Evolutionary conservation across 2,888 invertebrate species (phyloP).

Genomic region (Torymus tubicola): DNA sequence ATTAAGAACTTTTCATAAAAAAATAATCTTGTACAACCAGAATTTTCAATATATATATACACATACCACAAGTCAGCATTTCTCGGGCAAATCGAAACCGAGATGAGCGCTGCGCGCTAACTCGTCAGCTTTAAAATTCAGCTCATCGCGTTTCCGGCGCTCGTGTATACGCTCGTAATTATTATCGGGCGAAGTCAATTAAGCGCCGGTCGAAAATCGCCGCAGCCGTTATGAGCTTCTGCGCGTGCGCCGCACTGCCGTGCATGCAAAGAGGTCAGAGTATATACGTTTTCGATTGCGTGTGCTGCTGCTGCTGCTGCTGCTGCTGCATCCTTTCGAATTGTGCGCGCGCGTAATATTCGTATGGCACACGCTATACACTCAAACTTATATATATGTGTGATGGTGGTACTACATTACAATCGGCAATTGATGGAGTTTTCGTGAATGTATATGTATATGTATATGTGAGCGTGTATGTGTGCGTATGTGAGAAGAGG

Average conservation of each 20-base stretch:
- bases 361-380: constrained; percentile 13
- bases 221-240: constrained; percentile 19
- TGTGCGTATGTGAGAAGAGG: neutral
- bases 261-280: constrained; percentile 29
- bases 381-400: neutral
- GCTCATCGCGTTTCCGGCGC: constrained; percentile 12
- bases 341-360: constrained; percentile 43
- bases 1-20: no score
- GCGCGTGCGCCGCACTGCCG: neutral
- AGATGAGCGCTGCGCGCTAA: constrained; percentile 7
- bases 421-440: constrained; percentile 26
- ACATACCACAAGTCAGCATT: constrained; percentile 4
- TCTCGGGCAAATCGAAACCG: neutral
- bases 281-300: neutral
- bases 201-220: constrained; percentile 9
- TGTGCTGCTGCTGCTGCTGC: no score
- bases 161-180: constrained; percentile 10
- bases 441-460: neutral
- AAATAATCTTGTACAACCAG: no score
- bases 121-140: constrained; percentile 28
- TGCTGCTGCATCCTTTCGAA: constrained; percentile 24
- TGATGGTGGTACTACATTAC: constrained; percentile 20
- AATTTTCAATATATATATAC: no score
- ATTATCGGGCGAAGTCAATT: constrained; percentile 24
- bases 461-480: no score